Percentiles rank a stretch among this genome's conserved stretches.
These are phyloP conservation scores for Chamaedrilus cognettii DNA, from an alignment of 2,888 invertebrate species.

Conservation along the genomic window DNA sequence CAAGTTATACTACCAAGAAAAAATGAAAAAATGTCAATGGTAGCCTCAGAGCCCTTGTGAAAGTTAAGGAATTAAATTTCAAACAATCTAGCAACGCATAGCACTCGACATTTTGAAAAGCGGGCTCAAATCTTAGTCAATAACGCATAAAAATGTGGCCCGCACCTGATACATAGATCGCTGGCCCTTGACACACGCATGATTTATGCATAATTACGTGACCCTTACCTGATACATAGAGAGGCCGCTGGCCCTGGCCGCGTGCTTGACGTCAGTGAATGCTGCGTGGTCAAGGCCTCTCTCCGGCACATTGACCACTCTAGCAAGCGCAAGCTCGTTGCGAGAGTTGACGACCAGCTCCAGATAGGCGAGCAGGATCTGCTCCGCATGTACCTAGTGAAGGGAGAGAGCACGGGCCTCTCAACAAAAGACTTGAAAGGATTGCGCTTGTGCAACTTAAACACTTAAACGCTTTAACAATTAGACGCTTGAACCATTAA, in stretches of 20 bases:
- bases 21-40: no score
- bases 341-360: conserved; percentile 56
- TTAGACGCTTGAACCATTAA: not conserved
- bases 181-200: no score
- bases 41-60: no score
- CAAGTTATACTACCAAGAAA: no score
- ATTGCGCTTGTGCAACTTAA: not conserved
- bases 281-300: conserved; percentile 53
- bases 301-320: conserved; percentile 55
- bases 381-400: conserved; percentile 46
- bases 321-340: conserved; percentile 54
- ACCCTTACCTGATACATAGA: conserved; percentile 58
- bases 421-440: not conserved
- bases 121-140: no score
- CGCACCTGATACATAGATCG: no score
- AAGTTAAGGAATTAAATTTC: no score
- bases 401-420: no score
- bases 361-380: conserved; percentile 50
- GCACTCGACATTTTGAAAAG: no score
- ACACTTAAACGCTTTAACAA: not conserved
- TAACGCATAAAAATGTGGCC: no score
- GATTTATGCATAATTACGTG: no score
- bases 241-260: conserved; percentile 44
- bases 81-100: no score
- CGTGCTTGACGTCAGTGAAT: conserved; percentile 56